These are phyloP conservation scores for Matsumyia berberina DNA, from an alignment of 2,888 invertebrate genomes.

Conservation along the genomic window DNA sequence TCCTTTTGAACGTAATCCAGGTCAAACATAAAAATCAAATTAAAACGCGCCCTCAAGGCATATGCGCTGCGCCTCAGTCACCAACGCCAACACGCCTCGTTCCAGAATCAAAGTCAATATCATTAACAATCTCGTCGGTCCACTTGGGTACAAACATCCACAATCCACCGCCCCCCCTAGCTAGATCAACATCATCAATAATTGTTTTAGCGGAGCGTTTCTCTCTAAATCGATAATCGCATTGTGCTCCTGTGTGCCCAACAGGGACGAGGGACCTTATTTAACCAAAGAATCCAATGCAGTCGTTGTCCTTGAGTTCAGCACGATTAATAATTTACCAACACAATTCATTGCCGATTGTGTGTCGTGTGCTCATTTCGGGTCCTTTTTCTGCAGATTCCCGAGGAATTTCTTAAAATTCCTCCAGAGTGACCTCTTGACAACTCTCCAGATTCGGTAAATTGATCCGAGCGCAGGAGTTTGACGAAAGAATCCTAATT, in stretches of 20 bases:
- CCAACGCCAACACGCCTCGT: neutral
- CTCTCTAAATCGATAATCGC: constrained; percentile 30
- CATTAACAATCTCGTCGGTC: constrained; percentile 17
- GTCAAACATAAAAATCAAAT: constrained; percentile 56
- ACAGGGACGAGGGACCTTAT: neutral
- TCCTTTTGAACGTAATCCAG: constrained; percentile 24
- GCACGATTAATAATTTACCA: constrained; percentile 19
- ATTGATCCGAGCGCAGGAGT: constrained; percentile 28
- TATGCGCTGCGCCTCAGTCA: neutral
- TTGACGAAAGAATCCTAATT: constrained; percentile 16
- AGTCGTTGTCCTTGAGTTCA: constrained; percentile 11
- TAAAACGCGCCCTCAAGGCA: constrained; percentile 10
- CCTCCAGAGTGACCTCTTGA: constrained; percentile 1
- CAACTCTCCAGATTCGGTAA: too few relatives aligned
- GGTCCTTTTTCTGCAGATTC: neutral
- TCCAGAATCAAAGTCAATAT: constrained; percentile 31
- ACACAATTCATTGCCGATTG: constrained; percentile 1
- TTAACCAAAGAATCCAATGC: neutral
- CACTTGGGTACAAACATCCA: constrained; percentile 11
- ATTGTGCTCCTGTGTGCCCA: neutral
- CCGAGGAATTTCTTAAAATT: neutral
- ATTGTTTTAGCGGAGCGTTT: constrained; percentile 21
- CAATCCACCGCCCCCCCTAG: neutral
- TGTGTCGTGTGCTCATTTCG: neutral
- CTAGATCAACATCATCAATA: constrained; percentile 26